A percentile compares a stretch with the other conserved stretches of the same genome.
Conservation (phyloP, 1,140 invertebrate species). For the Ephestia elutella region DNA sequence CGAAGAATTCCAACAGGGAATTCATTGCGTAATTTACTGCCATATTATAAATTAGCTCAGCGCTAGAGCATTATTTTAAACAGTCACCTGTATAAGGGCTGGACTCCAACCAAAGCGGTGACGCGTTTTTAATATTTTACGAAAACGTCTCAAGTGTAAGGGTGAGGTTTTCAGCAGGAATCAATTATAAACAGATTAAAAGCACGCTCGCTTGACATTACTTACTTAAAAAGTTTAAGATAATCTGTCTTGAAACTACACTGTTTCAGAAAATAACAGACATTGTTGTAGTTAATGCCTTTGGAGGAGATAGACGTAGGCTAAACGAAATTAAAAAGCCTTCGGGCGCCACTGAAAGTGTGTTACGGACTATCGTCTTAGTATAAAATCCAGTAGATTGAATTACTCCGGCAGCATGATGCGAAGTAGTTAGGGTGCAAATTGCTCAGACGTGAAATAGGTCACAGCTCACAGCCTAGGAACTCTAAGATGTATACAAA, state of each 20-base stretch:
- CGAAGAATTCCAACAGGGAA: slow-evolving; percentile 29
- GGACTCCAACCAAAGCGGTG: no score
- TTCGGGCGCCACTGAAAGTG: slow-evolving; percentile 2
- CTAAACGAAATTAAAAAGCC: slow-evolving; percentile 1
- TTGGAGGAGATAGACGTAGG: background rate
- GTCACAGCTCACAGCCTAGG: background rate
- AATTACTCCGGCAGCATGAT: background rate
- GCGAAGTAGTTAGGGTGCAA: slow-evolving; percentile 2
- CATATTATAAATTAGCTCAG: slow-evolving; percentile 35
- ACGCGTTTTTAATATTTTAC: no score
- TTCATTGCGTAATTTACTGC: slow-evolving; percentile 40
- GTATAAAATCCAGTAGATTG: slow-evolving; percentile 1
- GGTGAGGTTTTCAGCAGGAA: no score
- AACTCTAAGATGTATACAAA: background rate
- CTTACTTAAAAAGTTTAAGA: slow-evolving; percentile 12
- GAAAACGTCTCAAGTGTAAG: no score
- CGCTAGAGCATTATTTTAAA: slow-evolving; percentile 28
- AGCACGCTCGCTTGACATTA: no score
- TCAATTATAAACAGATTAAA: no score
- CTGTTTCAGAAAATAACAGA: background rate
- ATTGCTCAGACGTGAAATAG: slow-evolving; percentile 3
- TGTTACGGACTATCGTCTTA: slow-evolving; percentile 4
- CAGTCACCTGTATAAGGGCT: slow-evolving; percentile 18
- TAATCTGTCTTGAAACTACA: background rate
- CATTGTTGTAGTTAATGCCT: background rate